Base-by-base conservation (phyloP, 2,888 invertebrate species). In the Laspeyria flexula region DNA sequence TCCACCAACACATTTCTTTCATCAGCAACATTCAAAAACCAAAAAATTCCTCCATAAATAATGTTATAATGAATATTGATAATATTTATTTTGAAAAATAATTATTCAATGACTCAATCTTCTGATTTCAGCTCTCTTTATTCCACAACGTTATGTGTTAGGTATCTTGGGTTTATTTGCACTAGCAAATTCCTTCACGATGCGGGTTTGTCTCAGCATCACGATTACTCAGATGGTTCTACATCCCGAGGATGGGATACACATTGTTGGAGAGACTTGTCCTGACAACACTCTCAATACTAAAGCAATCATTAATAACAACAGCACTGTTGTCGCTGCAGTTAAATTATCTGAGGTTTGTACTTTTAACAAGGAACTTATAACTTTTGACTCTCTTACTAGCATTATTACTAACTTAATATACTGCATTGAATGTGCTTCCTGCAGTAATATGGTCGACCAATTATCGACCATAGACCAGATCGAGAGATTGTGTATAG, bases 161-260 rank as follows among this genome's bases (percentile, higher is more conserved):
- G 94, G 95, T 49, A 79, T 96, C 5, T 93, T 96, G 94, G 95
- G 96, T 6, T 93, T 96, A 59, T 87, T 96, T 55, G 96, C 95
- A 0, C 83, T 96, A 49, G 93, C 94, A 25, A 96, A 95, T 75
- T 95, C 96, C 4, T 96, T 95, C 73, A 95, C 95, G 23, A 96
- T 96, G 95, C 89, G 96, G 15, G 94, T 95, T 1, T 95, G 95
- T 55, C 90, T 96, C 11, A 95, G 95, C 33, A 94, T 95, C 75
- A 94, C 95, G 1, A 95, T 96, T 27, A 95, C 95, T 1, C 94
- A 95, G 65, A 95, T 96, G 94, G 94, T 95, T 0, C 70, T 80
- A 0, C 75, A 85, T 3, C 64, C 79, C 0, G 74, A 81, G 1
- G 43, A 81, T 0, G 59, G 81, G 0, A 85, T 81, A 48, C 83